Percentiles rank a stretch among this genome's conserved stretches.
Evolutionary conservation across 2,888 invertebrate species (phyloP).

Genomic region (Hypercompe scribonia): DNA sequence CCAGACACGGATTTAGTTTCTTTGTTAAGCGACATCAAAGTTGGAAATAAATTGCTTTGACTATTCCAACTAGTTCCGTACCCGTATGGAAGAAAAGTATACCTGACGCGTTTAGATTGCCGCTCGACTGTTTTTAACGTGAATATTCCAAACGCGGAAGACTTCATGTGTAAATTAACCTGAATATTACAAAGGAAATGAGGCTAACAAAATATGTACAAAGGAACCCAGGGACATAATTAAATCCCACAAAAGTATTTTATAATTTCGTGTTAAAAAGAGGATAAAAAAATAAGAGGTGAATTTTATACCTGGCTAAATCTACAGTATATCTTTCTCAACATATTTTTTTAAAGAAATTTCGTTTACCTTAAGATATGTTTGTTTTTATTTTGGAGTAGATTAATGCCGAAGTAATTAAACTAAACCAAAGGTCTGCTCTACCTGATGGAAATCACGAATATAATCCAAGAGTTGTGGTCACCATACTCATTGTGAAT

Average conservation of each 20-base stretch:
- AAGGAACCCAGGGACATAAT: constrained; percentile 15
- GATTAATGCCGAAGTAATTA: no score
- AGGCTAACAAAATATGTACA: not conserved
- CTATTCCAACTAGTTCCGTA: not conserved
- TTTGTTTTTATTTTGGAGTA: constrained; percentile 18
- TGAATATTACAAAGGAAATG: constrained; percentile 10
- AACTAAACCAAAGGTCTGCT: no score
- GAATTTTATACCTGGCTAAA: constrained; percentile 31
- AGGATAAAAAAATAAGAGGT: constrained; percentile 31
- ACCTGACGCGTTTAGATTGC: not conserved
- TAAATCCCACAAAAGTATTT: constrained; percentile 22
- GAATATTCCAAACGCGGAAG: not conserved
- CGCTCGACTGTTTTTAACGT: not conserved
- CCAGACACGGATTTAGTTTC: no score
- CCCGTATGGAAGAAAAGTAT: not conserved
- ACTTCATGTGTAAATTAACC: constrained; percentile 3
- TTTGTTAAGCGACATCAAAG: no score
- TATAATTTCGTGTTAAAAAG: constrained; percentile 29
- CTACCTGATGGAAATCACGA: no score
- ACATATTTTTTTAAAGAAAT: constrained; percentile 31
- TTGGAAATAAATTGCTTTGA: no score
- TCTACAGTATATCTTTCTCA: constrained; percentile 22
- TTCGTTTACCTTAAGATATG: constrained; percentile 23
- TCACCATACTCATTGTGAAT: no score
- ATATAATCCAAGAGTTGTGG: no score